Base-by-base conservation (phyloP, 2,113 vertebrate species). In the Zosterops japonicus region DNA sequence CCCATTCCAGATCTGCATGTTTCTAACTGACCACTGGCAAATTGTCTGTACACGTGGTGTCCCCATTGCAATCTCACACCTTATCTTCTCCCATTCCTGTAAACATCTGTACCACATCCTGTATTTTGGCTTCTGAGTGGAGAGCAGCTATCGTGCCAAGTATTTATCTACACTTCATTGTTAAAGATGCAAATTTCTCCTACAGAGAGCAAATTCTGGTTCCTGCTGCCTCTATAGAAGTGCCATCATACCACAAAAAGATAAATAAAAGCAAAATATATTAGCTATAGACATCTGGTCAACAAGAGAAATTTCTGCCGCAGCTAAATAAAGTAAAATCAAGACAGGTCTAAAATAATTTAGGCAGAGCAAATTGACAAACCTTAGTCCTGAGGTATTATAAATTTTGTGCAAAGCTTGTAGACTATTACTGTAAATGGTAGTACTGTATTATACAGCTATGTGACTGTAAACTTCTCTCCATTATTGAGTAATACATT, bases 1-100 rank as follows among this genome's bases (percentile, higher is more conserved):
- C 28, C 33, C 12, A 22, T 24, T 85, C 33, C 27, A 46, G 13
- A 14, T 57, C 36, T 35, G 11, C 3, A 5, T 75, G 71, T 65
- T 49, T 64, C 63, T 22, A 49, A 19, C 28, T 12, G 39, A 46
- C 19, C 22, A 11, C 31, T 14, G 24, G 5, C 22, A 80, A 46
- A 6, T 27, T 77, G 21, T 46, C 56, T 42, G 4, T 14, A 60
- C 17, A 12, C 12, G 16, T 1, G 1, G 12, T 6, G 8, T n/a
- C 17, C 49, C 46, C 6, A 0, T 9, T 35, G 8, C 12, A 53
- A 82, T 10, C 5, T 9, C 41, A 2, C 1, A 3, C 20, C 9
- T 52, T 28, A 14, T 21, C 10, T 44, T 27, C 57, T 39, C 22
- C 28, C 33, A 23, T 21, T 35, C 24, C 46, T 35, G 9, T n/a